These are phyloP conservation scores for Malachius bipustulatus DNA, from an alignment of 2,888 invertebrate species.

Conservation along the genomic window DNA sequence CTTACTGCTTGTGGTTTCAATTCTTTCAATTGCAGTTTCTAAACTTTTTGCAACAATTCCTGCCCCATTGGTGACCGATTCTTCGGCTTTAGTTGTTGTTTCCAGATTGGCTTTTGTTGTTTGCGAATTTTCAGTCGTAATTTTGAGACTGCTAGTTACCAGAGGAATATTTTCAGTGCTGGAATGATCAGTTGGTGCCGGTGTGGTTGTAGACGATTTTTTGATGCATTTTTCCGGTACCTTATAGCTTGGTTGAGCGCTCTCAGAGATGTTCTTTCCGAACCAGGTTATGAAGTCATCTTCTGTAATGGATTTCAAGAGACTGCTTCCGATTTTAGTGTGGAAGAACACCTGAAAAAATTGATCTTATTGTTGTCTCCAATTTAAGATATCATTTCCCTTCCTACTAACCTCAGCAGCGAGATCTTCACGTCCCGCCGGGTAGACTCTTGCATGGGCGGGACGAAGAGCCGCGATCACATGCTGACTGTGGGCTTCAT, in stretches of 20 bases:
- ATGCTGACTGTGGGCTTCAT: conserved; percentile 46
- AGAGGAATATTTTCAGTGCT: conserved; percentile 10
- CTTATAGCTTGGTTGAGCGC: conserved; percentile 11
- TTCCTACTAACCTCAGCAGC: too few relatives aligned
- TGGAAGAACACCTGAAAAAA: too few relatives aligned
- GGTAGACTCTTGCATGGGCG: conserved; percentile 51
- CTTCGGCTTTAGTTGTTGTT: conserved; percentile 11
- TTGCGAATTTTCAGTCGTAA: neutral
- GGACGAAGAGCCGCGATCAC: conserved; percentile 50
- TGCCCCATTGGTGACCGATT: too few relatives aligned
- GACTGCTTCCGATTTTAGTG: conserved; percentile 45
- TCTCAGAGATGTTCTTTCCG: conserved; percentile 43
- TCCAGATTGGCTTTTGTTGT: conserved; percentile 8
- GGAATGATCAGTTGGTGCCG: conserved; percentile 7
- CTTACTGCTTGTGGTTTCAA: conserved; percentile 2
- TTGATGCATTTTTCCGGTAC: conserved; percentile 15
- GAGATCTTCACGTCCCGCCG: conserved; percentile 47
- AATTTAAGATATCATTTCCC: too few relatives aligned
- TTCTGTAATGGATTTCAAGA: conserved; percentile 49
- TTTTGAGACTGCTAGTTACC: neutral
- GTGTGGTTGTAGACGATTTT: conserved; percentile 5
- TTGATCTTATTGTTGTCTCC: too few relatives aligned
- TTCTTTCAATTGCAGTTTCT: too few relatives aligned
- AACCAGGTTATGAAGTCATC: conserved; percentile 58
- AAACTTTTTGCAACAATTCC: too few relatives aligned